phyloP scores from a whole-genome alignment of 2,113 vertebrate genomes.

The Geococcyx californianus region DNA sequence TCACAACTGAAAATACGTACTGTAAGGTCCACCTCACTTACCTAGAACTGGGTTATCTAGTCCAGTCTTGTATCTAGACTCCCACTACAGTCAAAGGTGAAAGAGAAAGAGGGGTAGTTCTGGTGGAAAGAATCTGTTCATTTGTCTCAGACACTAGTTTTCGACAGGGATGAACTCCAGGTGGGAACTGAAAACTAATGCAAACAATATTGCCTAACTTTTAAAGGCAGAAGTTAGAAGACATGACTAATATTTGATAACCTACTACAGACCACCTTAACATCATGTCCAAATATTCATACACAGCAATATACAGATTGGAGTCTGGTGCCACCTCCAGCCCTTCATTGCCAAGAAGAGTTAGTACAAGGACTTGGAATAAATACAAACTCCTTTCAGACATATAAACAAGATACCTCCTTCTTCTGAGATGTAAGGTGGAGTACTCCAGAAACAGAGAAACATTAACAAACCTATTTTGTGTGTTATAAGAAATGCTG shows the following conservation, averaged over 20 bases:
- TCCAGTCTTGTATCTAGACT: not conserved
- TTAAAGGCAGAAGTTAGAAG: not conserved
- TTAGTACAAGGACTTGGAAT: not conserved
- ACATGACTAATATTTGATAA: not conserved
- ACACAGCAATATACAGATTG: not conserved
- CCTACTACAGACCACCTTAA: not conserved
- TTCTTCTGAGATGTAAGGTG: not conserved
- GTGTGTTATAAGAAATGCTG: not conserved
- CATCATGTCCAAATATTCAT: not conserved
- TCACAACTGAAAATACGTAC: not conserved
- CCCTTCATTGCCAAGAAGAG: not conserved
- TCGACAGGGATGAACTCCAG: not conserved
- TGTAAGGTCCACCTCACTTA: not conserved
- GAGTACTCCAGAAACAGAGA: not conserved
- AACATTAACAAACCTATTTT: not conserved
- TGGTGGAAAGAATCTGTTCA: not conserved
- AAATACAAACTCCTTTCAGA: not conserved
- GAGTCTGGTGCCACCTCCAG: not conserved
- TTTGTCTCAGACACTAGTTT: not conserved
- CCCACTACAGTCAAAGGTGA: not conserved
- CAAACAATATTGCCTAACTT: not conserved
- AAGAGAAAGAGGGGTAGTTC: not conserved
- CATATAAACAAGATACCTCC: not conserved
- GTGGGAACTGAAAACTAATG: not conserved
- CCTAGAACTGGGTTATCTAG: not conserved